A percentile compares a stretch with the other conserved stretches of the same genome.
Conservation (phyloP, 2,888 invertebrate genomes). For the Ochropacha duplaris region DNA sequence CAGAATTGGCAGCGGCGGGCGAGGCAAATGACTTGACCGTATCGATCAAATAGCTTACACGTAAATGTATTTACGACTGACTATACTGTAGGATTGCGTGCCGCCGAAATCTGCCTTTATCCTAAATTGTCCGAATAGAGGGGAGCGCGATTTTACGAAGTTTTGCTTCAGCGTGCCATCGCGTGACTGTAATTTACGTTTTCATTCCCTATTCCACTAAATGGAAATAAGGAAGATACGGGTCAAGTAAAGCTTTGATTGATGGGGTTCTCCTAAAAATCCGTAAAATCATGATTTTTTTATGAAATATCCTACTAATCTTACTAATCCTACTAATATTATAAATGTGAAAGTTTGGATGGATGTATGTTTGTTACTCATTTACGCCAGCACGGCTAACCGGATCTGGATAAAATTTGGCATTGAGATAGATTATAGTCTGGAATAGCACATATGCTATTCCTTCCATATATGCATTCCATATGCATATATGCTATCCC, state of each 20-base stretch:
- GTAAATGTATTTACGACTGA: background rate
- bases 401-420: too few species aligned
- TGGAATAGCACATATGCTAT: too few species aligned
- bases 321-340: too few species aligned
- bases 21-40: constrained; percentile 38
- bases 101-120: constrained; percentile 5
- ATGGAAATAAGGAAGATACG: background rate
- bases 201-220: background rate
- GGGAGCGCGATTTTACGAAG: background rate
- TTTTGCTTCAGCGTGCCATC: constrained; percentile 3
- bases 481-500: too few species aligned
- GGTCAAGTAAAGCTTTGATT: background rate
- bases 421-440: too few species aligned
- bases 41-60: constrained; percentile 30
- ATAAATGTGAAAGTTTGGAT: too few species aligned
- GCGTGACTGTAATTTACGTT: constrained; percentile 3
- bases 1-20: constrained; percentile 23
- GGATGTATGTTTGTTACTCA: too few species aligned
- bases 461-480: too few species aligned
- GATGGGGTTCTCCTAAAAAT: background rate
- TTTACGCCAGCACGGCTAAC: too few species aligned
- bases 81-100: constrained; percentile 14
- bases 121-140: background rate
- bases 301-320: too few species aligned
- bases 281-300: background rate